phyloP scores from a whole-genome alignment of 2,888 invertebrate genomes.

The Panorpa germanica region DNA sequence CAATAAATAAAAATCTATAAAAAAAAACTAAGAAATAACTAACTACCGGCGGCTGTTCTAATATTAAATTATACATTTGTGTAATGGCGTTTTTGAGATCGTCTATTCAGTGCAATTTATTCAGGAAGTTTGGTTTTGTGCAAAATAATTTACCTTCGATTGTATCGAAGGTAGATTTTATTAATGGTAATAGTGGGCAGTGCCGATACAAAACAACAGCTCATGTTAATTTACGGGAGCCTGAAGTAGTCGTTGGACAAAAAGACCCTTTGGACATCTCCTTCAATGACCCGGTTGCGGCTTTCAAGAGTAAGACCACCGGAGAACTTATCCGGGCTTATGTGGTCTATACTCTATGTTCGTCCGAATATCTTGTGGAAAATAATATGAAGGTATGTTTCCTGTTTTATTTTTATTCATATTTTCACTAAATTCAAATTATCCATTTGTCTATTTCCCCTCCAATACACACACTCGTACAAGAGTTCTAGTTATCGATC shows the following conservation, averaged over 20 bases:
- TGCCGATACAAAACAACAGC: too few relatives aligned
- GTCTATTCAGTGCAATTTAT: conserved; percentile 16
- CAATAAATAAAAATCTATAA: too few relatives aligned
- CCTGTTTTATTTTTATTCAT: too few relatives aligned
- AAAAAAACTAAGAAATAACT: too few relatives aligned
- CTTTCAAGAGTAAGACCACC: conserved; percentile 91
- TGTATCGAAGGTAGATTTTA: not conserved
- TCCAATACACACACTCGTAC: too few relatives aligned
- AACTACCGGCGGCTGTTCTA: too few relatives aligned
- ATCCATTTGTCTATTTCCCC: too few relatives aligned
- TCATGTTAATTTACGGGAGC: too few relatives aligned
- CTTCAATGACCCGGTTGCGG: conserved; percentile 76
- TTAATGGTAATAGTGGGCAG: not conserved
- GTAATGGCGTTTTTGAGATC: conserved; percentile 27
- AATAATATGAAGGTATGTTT: conserved; percentile 86
- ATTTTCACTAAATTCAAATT: too few relatives aligned
- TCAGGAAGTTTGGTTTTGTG: conserved; percentile 7
- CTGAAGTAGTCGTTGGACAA: too few relatives aligned
- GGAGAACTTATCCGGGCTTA: conserved; percentile 79
- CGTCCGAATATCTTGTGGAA: conserved; percentile 70
- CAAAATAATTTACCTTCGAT: not conserved
- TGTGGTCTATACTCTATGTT: conserved; percentile 82
- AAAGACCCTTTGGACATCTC: conserved; percentile 61
- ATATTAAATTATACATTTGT: too few relatives aligned
- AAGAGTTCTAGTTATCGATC: too few relatives aligned